Evolutionary conservation across 1,140 invertebrate genomes (phyloP).

Genomic region (Araneus ventricosus): DNA sequence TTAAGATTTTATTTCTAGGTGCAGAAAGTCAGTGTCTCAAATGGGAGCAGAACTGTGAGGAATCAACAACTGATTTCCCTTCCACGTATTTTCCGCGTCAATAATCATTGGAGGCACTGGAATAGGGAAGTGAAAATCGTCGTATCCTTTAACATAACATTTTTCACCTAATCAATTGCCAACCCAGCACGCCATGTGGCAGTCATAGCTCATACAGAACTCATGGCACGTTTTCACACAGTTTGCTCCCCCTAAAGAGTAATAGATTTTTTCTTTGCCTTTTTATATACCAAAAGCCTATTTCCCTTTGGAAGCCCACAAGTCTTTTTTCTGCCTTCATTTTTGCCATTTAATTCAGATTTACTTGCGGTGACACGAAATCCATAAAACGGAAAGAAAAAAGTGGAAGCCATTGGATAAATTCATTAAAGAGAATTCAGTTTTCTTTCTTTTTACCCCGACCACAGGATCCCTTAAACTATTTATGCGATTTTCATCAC

Average conservation of each 20-base stretch:
- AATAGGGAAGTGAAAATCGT: not conserved
- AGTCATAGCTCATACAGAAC: conserved; percentile 33
- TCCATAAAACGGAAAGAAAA: conserved; percentile 34
- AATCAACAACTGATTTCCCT: too few relatives aligned
- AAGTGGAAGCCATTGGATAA: conserved; percentile 39
- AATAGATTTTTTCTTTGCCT: not conserved
- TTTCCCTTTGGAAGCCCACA: not conserved
- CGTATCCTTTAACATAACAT: not conserved
- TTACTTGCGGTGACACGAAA: conserved; percentile 43
- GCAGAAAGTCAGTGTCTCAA: too few relatives aligned
- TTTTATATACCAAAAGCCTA: not conserved
- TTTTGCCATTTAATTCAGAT: conserved; percentile 50
- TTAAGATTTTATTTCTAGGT: too few relatives aligned
- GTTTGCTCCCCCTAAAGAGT: conserved; percentile 36
- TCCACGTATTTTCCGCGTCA: too few relatives aligned
- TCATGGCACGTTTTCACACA: conserved; percentile 15
- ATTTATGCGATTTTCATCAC: conserved; percentile 56
- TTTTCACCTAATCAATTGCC: conserved; percentile 2
- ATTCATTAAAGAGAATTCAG: conserved; percentile 46
- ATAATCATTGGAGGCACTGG: not conserved
- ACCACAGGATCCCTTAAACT: conserved; percentile 22
- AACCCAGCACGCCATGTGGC: not conserved
- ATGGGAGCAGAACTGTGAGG: too few relatives aligned
- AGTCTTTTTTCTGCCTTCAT: not conserved
- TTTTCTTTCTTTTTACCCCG: not conserved